A percentile compares a stretch with the other conserved stretches of the same genome.
Evolutionary conservation across 64 coral and sea anemone genomes (phyloP).

Genomic region (Catalaphyllia jardinei): DNA sequence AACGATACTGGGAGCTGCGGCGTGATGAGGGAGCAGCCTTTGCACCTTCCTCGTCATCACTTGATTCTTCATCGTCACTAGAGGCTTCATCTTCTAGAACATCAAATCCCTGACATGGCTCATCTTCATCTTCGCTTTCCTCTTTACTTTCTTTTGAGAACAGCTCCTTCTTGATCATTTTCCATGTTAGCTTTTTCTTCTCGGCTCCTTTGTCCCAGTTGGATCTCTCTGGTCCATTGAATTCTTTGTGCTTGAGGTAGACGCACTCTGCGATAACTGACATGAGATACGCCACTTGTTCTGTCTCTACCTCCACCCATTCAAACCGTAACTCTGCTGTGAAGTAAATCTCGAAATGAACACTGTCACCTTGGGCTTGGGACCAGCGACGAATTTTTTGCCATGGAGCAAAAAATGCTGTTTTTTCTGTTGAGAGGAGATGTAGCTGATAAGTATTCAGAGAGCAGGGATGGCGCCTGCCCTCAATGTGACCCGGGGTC

Average conservation of each 20-base stretch:
- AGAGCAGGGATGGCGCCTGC: no score
- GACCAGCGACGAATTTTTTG: conserved; percentile 91
- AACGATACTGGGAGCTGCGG: background rate
- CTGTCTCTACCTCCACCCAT: conserved; percentile 81
- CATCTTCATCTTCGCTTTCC: conserved; percentile 24
- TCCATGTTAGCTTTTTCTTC: conserved; percentile 53
- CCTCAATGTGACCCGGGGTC: no score
- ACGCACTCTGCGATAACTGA: conserved; percentile 80
- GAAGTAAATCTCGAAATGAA: conserved; percentile 93
- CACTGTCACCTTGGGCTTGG: conserved; percentile 81
- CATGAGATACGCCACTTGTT: conserved; percentile 72
- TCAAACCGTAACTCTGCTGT: conserved; percentile 82
- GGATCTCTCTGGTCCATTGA: conserved; percentile 52
- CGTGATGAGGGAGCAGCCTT: conserved; percentile 1
- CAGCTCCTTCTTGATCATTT: conserved; percentile 66
- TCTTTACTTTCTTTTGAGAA: conserved; percentile 35
- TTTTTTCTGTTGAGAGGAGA: conserved; percentile 26
- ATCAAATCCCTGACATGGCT: conserved; percentile 52
- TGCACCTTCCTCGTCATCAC: conserved; percentile 33
- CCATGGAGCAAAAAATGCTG: conserved; percentile 88
- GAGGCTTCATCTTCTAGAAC: conserved; percentile 60
- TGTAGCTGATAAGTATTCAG: no score
- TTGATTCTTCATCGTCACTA: conserved; percentile 22
- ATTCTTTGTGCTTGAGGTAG: conserved; percentile 63
- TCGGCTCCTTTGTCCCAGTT: conserved; percentile 12